phyloP scores from a whole-genome alignment of 30 jellyfish, hydroid and myxozoan genomes.

The Aurelia sp. region DNA sequence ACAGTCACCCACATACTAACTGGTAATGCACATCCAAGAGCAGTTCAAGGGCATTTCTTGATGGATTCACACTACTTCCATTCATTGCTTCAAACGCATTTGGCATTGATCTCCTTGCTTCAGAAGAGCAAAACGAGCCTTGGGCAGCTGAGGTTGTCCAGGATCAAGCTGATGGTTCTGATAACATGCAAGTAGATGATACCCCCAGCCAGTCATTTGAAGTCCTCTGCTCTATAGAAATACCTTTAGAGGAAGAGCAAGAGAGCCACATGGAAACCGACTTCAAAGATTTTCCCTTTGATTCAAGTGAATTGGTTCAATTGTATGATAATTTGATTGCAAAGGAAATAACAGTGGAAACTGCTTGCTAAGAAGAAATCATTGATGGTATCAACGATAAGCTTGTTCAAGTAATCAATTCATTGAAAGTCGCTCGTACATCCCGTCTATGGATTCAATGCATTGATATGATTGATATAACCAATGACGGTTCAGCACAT shows the following conservation, averaged over 20 bases:
- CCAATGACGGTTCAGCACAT: no score
- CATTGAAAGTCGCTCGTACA: no score
- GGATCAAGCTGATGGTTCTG: slow-evolving; percentile 14
- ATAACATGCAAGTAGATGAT: slow-evolving; percentile 19
- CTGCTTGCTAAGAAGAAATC: slow-evolving; percentile 2
- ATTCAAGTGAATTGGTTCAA: slow-evolving; percentile 6
- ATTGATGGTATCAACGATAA: background rate
- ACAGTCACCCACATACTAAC: no score
- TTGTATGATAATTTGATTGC: slow-evolving; percentile 15
- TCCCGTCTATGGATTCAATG: no score
- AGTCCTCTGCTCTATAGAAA: slow-evolving; percentile 7
- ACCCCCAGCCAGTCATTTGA: slow-evolving; percentile 1
- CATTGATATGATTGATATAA: no score
- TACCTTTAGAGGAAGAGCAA: slow-evolving; percentile 22
- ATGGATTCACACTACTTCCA: no score
- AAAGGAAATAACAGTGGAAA: slow-evolving; percentile 16
- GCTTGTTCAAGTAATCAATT: no score
- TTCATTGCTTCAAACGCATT: no score
- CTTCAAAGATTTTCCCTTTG: background rate
- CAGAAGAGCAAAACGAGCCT: slow-evolving; percentile 33
- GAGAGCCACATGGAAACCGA: slow-evolving; percentile 3
- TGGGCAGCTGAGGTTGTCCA: slow-evolving; percentile 12
- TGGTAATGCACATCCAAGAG: no score
- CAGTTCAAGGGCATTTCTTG: no score
- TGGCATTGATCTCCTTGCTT: no score